Base-by-base conservation (phyloP, 2,113 vertebrate species). In the Leptobrachium leishanense region DNA sequence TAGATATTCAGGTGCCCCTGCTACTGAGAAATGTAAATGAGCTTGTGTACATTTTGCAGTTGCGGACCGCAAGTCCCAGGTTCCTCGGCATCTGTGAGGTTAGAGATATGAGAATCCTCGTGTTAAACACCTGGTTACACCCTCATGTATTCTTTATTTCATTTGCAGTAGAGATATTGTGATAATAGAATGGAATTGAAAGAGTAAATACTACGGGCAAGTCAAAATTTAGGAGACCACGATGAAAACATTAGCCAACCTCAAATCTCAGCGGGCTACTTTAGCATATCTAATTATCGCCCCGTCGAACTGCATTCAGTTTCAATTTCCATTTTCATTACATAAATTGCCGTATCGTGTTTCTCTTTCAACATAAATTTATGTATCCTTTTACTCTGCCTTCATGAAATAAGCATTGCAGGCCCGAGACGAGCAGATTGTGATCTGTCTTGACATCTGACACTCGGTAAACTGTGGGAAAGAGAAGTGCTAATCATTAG, bases 401-500 rank as follows among this genome's bases (percentile, higher is more conserved):
- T 85, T 84, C 72, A 66, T 79, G 53, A 84, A 85, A 84, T 82
- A 88, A 85, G 63, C 77, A 88, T 84, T 84, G 84, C 81, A 77
- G 43, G 81, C 31, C 63, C 40, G 66, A 68, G 43, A 57, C 68
- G 54, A 67, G 63, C 75, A 76, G 84, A 57, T 83, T 86, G 75
- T 77, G 83, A 87, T 81, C 80, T 86, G 67, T 64, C 82, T 50
- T 68, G 91, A 92, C 90, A 91, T 88, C 86, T 93, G 92, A 90
- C 89, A 90, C 86, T 84, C 90, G 89, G 87, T 84, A 88, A 84
- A 83, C 62, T 82, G 79, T 77, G 77, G 84, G 75, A 87, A 75
- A 72, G 5, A 74, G 90, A 89, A 82, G 90, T 84, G 90, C 90
- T 91, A 91, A 90, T 91, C 91, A 92, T 95, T 92, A 87, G 87